Percentiles rank a stretch among this genome's conserved stretches.
Evolutionary conservation across 1,140 invertebrate species (phyloP).

Genomic region (Centruroides vittatus): DNA sequence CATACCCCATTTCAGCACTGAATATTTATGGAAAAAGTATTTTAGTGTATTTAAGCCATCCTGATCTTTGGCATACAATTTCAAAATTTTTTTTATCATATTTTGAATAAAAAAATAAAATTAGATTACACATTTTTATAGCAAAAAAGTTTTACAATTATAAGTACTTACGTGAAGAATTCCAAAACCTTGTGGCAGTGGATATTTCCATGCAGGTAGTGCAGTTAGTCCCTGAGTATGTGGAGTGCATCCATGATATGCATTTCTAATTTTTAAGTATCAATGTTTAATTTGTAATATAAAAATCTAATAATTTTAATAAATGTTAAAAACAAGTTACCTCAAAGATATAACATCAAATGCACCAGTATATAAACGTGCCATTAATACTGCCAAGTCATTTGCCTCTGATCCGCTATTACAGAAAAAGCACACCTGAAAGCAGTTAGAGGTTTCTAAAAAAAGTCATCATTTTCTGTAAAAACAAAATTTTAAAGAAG

Average conservation of each 20-base stretch:
- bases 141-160: too few species aligned
- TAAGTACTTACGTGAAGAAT: slow-evolving; percentile 57
- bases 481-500: too few species aligned
- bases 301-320: background rate
- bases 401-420: slow-evolving; percentile 97
- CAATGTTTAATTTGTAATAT: too few species aligned
- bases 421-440: slow-evolving; percentile 70
- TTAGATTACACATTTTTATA: too few species aligned
- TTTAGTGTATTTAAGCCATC: too few species aligned
- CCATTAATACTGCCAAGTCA: slow-evolving; percentile 78
- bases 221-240: slow-evolving; percentile 69
- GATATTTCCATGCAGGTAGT: slow-evolving; percentile 60
- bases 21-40: too few species aligned
- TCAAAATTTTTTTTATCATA: too few species aligned
- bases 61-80: too few species aligned
- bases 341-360: slow-evolving; percentile 68
- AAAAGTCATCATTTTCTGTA: too few species aligned
- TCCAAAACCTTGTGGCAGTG: slow-evolving; percentile 54
- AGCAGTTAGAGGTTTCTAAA: slow-evolving; percentile 7
- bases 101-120: too few species aligned
- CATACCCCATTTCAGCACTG: too few species aligned
- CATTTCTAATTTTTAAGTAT: slow-evolving; percentile 41
- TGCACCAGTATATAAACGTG: slow-evolving; percentile 65
- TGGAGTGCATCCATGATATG: slow-evolving; percentile 79
- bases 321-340: slow-evolving; percentile 16